Evolutionary conservation across 2,113 vertebrate genomes (phyloP), one percentile per base, ranked within the genome.

Genomic region (Dromiciops gliroides): DNA sequence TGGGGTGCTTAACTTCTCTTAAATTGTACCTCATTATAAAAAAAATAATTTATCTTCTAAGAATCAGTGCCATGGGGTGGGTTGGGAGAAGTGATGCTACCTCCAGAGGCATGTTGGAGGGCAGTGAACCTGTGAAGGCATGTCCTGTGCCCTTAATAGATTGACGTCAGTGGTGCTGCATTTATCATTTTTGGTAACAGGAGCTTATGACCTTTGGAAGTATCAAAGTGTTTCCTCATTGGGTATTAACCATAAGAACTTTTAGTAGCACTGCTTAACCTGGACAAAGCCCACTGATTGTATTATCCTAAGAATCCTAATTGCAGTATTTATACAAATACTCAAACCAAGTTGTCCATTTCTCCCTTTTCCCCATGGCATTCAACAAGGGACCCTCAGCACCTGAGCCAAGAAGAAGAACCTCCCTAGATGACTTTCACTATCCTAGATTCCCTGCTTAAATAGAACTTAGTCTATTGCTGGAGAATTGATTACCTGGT

Each of bases 171-270:
- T 93, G 51, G 2, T 50, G 90, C 95, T 91, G 93, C 97, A 97
- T 97, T 97, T 95, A 92, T 97, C 96, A 97, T 97, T 97, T 98
- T 98, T 97, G 97, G 95, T 97, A 96, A 92, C 0, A 83, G 19
- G n/a, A 97, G 95, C 96, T 95, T 98, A 95, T 98, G 97, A 98
- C 97, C 97, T 98, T 97, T 97, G 95, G 89, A 95, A 95, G 92
- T 26, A 51, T 95, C 97, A 95, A 96, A 97, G 6, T 97, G 0
- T 97, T 98, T 95, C 96, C 97, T 26, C 92, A 24, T 95, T 98
- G 98, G 97, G 96, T 94, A 44, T 83, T 83, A 83, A 83, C 67
- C 67, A 44, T 75, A 44, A 83, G 11, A 67, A 67, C 16, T 67
- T 31, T 67, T 37, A 67, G 16, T 83, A 44, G 19, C 8, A 7